Conservation (phyloP, 2,888 invertebrate genomes). For the Abrostola tripartita region DNA sequence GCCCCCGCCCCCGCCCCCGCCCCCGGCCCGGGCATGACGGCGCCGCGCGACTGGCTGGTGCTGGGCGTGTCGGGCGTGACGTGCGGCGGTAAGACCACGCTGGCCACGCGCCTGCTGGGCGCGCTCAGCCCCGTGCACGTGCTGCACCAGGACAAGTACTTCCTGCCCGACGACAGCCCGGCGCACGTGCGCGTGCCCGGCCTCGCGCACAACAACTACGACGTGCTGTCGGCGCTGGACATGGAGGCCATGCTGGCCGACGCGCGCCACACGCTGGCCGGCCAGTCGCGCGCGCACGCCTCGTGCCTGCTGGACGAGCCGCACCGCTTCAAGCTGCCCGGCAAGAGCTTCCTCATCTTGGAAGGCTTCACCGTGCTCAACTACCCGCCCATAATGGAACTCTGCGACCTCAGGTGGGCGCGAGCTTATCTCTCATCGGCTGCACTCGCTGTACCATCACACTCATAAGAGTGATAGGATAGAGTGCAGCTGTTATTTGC, state of each 20-base stretch:
- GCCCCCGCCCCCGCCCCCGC: too few species aligned
- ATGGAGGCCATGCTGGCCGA: slow-evolving; percentile 91
- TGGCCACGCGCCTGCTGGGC: slow-evolving; percentile 88
- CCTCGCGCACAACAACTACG: slow-evolving; percentile 93
- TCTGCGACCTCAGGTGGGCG: slow-evolving; percentile 90
- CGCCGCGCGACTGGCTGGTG: slow-evolving; percentile 71
- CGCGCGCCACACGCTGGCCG: slow-evolving; percentile 78
- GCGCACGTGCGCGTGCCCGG: slow-evolving; percentile 89
- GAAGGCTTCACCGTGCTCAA: slow-evolving; percentile 94
- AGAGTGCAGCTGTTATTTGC: too few species aligned
- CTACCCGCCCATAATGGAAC: slow-evolving; percentile 89
- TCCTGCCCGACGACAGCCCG: slow-evolving; percentile 90
- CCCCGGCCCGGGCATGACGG: not conserved
- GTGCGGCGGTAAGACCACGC: slow-evolving; percentile 94
- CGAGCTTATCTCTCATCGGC: too few species aligned
- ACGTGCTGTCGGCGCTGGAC: slow-evolving; percentile 91
- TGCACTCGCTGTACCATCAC: too few species aligned
- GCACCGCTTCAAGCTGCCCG: slow-evolving; percentile 45
- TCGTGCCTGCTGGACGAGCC: slow-evolving; percentile 14
- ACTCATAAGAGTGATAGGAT: too few species aligned
- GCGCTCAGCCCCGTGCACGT: slow-evolving; percentile 82
- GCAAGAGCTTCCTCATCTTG: slow-evolving; percentile 89
- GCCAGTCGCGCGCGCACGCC: slow-evolving; percentile 54
- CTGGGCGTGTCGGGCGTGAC: slow-evolving; percentile 92
- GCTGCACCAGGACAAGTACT: slow-evolving; percentile 93